phyloP scores from a whole-genome alignment of 2,113 vertebrate species.

The Todiramphus chloris region DNA sequence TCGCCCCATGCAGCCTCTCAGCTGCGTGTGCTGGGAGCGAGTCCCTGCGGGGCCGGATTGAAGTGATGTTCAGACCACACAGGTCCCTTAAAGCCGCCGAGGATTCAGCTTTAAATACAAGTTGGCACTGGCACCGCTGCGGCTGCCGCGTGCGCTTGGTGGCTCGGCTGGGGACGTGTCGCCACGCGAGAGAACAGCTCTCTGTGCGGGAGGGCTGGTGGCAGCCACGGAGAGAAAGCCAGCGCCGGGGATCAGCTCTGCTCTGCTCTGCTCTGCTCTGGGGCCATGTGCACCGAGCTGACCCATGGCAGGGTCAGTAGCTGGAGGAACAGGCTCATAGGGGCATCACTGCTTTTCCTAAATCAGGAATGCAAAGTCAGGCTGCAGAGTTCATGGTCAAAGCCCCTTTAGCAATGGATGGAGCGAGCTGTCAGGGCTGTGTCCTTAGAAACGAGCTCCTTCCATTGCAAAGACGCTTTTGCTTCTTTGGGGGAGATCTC shows the following conservation, averaged over 20 bases:
- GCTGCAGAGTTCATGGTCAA: not conserved
- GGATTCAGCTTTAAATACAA: not conserved
- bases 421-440: not conserved
- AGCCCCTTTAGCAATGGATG: not conserved
- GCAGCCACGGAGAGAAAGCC: not conserved
- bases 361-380: not conserved
- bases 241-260: not conserved
- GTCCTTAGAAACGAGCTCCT: not conserved
- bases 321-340: not conserved
- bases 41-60: not conserved
- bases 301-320: accelerated
- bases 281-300: accelerated
- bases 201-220: not conserved
- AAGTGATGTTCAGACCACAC: constrained; percentile 25
- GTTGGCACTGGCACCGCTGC: not conserved
- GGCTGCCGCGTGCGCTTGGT: not conserved
- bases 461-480: not conserved
- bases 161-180: constrained; percentile 10
- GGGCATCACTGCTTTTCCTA: not conserved
- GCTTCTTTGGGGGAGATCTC: not conserved
- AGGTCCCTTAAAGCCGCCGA: not conserved
- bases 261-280: not conserved
- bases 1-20: not conserved
- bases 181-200: constrained; percentile 32
- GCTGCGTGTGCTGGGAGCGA: not conserved